Evolutionary conservation across 2,113 vertebrate genomes (phyloP).

Genomic region (Todiramphus chloris): DNA sequence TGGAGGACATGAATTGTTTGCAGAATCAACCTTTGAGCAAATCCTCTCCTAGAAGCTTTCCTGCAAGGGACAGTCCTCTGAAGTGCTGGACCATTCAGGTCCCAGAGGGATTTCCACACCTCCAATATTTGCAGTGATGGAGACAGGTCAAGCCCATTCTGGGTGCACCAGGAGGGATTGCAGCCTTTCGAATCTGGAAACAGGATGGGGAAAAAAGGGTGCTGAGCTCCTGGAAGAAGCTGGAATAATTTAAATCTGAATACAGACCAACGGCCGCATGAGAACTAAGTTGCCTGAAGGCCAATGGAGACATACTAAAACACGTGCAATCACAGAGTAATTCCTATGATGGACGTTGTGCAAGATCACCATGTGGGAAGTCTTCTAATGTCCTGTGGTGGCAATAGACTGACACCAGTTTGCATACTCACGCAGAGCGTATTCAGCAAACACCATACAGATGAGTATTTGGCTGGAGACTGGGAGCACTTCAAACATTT

Average conservation of each 20-base stretch:
- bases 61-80: not conserved
- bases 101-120: not conserved
- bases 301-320: not conserved
- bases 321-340: not conserved
- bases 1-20: not conserved
- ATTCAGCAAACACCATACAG: not conserved
- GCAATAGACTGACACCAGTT: not conserved
- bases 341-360: rapidly evolving
- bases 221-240: not conserved
- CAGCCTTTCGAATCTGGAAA: not conserved
- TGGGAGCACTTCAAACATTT: not conserved
- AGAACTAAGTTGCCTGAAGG: not conserved
- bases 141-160: rapidly evolving
- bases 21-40: not conserved
- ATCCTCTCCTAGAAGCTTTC: not conserved
- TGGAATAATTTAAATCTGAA: not conserved
- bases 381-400: not conserved
- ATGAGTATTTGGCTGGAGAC: not conserved
- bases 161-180: not conserved
- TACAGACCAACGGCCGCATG: not conserved
- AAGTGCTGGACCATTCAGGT: rapidly evolving
- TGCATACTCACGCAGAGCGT: not conserved
- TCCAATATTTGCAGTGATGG: not conserved
- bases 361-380: not conserved
- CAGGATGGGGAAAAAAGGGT: not conserved